Percentiles rank a stretch among this genome's conserved stretches.
These are phyloP conservation scores for Pongo pygmaeus DNA, from an alignment of 2,113 vertebrate species.

Conservation along the genomic window DNA sequence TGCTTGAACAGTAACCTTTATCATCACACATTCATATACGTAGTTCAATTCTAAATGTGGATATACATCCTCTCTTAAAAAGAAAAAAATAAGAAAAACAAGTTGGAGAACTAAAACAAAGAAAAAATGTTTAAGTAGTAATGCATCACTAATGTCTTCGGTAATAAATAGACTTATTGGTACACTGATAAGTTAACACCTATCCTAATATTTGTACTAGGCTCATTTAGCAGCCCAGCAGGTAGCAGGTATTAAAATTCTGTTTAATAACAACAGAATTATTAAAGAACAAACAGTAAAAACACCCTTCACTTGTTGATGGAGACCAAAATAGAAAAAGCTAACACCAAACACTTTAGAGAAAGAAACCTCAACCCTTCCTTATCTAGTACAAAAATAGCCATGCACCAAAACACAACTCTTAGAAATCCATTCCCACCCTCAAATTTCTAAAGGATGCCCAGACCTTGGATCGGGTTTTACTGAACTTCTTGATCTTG, in stretches of 20 bases:
- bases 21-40: background rate
- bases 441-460: background rate
- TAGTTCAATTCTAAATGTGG: slow-evolving; percentile 17
- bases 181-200: background rate
- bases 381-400: background rate
- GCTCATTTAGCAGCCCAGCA: background rate
- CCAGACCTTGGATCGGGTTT: slow-evolving; percentile 88
- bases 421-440: background rate
- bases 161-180: background rate
- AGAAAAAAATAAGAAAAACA: background rate
- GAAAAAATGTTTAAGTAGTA: background rate
- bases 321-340: background rate
- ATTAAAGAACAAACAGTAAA: background rate
- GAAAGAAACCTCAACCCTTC: background rate
- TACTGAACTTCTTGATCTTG: slow-evolving; percentile 97
- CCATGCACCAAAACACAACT: background rate
- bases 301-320: background rate
- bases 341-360: background rate
- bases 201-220: background rate
- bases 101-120: background rate
- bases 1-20: background rate
- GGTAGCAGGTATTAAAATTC: background rate
- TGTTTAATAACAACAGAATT: background rate
- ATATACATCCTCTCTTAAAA: background rate
- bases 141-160: background rate